Base-by-base conservation (phyloP, 2,113 vertebrate genomes). In the Alexandromys fortis region DNA sequence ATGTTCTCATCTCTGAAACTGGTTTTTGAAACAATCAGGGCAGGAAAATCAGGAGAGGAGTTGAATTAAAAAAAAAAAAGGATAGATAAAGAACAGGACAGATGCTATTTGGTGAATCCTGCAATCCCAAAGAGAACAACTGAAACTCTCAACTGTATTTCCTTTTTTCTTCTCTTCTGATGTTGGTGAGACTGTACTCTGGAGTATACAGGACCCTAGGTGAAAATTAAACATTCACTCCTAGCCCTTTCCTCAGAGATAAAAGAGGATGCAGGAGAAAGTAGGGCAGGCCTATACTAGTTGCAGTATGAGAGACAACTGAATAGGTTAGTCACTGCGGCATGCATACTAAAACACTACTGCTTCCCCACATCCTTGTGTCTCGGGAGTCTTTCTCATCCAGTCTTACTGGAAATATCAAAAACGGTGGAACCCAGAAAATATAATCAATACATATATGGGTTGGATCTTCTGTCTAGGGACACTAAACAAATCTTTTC, bases 341-440 rank as follows among this genome's bases (percentile, higher is more conserved):
- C 19, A 24, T 30, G 33, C 63, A 14, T 70, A 28, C 13, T 63
- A 16, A 63, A 86, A 22, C 17, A 3, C n/a, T 65, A 30, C 4
- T 33, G 1, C 5, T 76, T 42, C 4, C 0, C 2, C 14, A 38
- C 9, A 6, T 38, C 2, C 5, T 65, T 33, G 22, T 22, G 9
- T 55, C 28, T 28, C 1, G 11, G 42, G 7, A 87, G 28, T 70
- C 1, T 67, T 55, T 94, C 76, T 22, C 35, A 6, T 9, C 8
- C 19, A 30, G 6, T 0, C 3, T 75, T 58, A 12, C 1, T 17
- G 5, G n/a, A 82, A 87, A 79, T 4, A 17, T 33, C 77, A 81
- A 33, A 38, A 28, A 83, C 35, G 1, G 17, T 45, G 6, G 55
- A 90, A 67, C 38, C 4, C 8, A 7, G 0, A 61, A 86, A 45